These are phyloP conservation scores for Parus major DNA, from an alignment of 2,113 vertebrate species.

Conservation along the genomic window DNA sequence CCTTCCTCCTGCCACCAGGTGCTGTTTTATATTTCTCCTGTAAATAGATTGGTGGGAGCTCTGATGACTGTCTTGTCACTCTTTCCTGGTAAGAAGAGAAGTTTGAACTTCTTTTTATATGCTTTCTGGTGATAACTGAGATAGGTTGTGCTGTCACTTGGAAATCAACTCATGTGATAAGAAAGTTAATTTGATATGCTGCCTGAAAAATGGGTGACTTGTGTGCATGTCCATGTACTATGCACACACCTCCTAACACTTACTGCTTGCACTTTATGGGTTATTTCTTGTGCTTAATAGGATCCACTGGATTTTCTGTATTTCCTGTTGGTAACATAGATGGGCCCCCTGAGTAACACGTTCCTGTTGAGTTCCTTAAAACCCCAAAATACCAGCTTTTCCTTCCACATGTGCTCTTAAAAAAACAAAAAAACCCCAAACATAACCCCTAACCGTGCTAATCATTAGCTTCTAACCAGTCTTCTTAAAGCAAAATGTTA, in stretches of 20 bases:
- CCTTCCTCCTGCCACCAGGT: slow-evolving; percentile 60
- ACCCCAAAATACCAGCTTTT: neutral
- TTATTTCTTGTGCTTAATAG: neutral
- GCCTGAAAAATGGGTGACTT: neutral
- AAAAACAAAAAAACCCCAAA: neutral
- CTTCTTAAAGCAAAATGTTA: neutral
- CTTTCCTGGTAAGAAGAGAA: slow-evolving; percentile 88
- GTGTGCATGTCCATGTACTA: neutral
- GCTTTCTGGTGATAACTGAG: neutral
- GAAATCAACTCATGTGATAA: neutral
- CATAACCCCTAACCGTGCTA: neutral
- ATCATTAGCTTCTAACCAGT: neutral
- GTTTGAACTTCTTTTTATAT: neutral
- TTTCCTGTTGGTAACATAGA: neutral
- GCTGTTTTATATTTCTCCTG: slow-evolving; percentile 94
- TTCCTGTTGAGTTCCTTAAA: neutral
- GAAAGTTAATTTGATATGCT: neutral
- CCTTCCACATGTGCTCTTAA: neutral
- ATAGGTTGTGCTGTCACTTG: neutral
- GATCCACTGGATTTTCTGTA: neutral
- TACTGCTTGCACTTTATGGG: neutral
- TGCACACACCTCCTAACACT: neutral
- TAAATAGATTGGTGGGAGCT: slow-evolving; percentile 90
- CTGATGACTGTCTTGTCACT: slow-evolving; percentile 95
- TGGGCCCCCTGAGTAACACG: neutral